phyloP scores from a whole-genome alignment of 1,140 invertebrate genomes.

The Tetramorium simillimum region DNA sequence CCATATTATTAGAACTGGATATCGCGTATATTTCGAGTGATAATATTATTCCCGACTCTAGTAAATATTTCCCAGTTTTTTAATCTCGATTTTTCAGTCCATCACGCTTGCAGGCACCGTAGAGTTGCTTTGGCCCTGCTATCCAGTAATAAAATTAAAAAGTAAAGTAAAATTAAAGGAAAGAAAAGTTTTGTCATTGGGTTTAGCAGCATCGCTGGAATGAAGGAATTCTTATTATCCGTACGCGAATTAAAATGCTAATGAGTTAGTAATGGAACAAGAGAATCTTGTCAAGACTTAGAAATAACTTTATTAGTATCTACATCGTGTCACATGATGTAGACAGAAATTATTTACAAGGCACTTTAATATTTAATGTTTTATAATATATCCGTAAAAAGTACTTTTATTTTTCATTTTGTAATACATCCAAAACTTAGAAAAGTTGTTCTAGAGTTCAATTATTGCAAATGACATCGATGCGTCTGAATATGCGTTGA shows the following conservation, averaged over 20 bases:
- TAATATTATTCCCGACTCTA: too few species aligned
- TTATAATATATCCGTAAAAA: not conserved
- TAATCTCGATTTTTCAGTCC: too few species aligned
- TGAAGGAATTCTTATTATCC: not conserved
- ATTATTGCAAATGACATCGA: not conserved
- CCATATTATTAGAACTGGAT: too few species aligned
- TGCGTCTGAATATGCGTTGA: not conserved
- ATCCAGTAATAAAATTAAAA: conserved; percentile 3
- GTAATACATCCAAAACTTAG: not conserved
- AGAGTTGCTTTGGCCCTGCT: too few species aligned
- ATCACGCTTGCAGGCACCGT: too few species aligned
- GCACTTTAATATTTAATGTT: not conserved
- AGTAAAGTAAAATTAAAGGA: not conserved
- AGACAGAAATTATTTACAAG: not conserved
- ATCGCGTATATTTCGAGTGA: too few species aligned
- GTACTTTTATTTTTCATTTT: not conserved
- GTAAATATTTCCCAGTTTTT: too few species aligned
- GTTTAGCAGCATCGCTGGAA: not conserved
- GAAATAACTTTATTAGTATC: conserved; percentile 5
- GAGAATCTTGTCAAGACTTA: not conserved
- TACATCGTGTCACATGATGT: not conserved
- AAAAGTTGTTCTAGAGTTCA: not conserved
- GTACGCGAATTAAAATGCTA: conserved; percentile 15
- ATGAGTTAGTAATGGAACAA: conserved; percentile 3
- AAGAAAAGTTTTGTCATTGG: not conserved